Base-by-base conservation (phyloP, 2,888 invertebrate species). In the Lomographa bimaculata region DNA sequence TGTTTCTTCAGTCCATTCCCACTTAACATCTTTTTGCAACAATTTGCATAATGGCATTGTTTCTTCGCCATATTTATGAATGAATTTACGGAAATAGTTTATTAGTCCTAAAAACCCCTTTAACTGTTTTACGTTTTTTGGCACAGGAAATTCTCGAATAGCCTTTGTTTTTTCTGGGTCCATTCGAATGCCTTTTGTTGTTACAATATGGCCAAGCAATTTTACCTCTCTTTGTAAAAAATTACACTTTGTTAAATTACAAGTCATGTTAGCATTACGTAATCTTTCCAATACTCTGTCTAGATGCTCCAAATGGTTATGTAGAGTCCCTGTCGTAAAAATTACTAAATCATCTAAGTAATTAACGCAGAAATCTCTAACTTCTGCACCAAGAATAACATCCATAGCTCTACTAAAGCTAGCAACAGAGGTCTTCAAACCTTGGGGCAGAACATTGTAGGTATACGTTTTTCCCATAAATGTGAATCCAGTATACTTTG, bases 381-480 rank as follows among this genome's bases (percentile, higher is more conserved):
- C 56, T 11, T 56, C 51, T 3, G 23, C 43, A 0, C 55, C 60
- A 9, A 61, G 34, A 5, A 61, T 52, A 0, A 12, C 5, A 17
- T 61, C 59, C 57, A 63, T 61, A 0, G 59, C 60, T 3, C 60
- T 24, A 23, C 48, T 49, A 29, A 60, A 63, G 12, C 50, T 51
- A 0, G 51, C 57, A 0, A 63, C 61, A 1, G 55, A 48, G 0
- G 48, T 48, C 9, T 40, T 47, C 0, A 47, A 5, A 2, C 43
- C 47, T 21, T 33, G 36, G 0, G 42, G 42, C 3, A 37, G 7
- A 0, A 37, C 33, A 5, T 37, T 37, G 3, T 43, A 43, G 0
- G 36, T 24, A 14, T 24, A 42, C 1, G 42, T 32, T 23, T 42
- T 36, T 0, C 27, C 32, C 14, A 37, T 43, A 10, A 37, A 43